Conservation (phyloP, 2,113 vertebrate genomes). For the Heloderma charlesbogerti region DNA sequence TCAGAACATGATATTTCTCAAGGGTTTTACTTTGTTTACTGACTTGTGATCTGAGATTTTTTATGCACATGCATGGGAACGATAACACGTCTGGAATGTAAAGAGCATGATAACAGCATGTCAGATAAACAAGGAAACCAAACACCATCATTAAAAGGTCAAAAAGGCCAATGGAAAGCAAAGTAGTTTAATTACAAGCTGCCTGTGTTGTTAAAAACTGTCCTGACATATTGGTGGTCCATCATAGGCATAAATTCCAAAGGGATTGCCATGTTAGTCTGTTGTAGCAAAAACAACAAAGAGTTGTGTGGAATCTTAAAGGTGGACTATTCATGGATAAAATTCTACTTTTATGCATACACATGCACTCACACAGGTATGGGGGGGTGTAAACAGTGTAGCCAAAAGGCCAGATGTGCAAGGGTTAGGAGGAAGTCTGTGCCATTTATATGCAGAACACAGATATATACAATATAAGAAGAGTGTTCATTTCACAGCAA, state of each 20-base stretch:
- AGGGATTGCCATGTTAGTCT: background rate
- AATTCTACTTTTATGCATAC: background rate
- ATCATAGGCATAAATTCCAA: background rate
- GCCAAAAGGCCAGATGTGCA: background rate
- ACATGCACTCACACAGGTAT: background rate
- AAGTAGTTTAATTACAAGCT: background rate
- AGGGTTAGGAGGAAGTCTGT: background rate
- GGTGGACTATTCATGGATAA: background rate
- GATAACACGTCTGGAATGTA: constrained; percentile 12
- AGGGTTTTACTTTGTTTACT: background rate
- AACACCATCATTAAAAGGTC: constrained; percentile 10
- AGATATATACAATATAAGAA: background rate
- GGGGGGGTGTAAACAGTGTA: background rate
- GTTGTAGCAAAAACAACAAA: background rate
- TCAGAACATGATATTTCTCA: constrained; percentile 24
- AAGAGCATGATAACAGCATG: background rate
- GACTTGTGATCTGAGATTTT: constrained; percentile 1
- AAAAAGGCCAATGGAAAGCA: constrained; percentile 18
- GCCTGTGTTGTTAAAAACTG: constrained; percentile 15
- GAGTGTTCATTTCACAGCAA: too few relatives aligned
- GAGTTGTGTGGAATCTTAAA: background rate
- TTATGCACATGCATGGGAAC: background rate
- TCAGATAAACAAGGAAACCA: constrained; percentile 11
- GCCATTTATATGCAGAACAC: background rate
- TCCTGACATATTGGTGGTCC: background rate